Percentiles rank a stretch among this genome's conserved stretches.
Conservation (phyloP, 2,113 vertebrate genomes). For the Onychostruthus taczanowskii region DNA sequence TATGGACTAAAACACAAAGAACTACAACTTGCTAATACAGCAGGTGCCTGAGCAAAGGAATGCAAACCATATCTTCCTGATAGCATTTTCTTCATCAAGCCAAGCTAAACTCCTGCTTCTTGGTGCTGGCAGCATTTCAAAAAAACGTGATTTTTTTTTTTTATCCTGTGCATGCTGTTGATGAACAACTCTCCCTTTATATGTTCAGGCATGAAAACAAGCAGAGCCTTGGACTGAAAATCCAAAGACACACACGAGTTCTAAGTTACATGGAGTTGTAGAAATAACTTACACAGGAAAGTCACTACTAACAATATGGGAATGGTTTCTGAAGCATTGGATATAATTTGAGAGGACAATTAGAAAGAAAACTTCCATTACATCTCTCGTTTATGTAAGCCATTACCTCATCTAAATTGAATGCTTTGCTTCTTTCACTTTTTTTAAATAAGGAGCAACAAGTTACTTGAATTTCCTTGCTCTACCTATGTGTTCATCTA, state of each 20-base stretch:
- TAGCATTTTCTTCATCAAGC: not conserved
- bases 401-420: constrained; percentile 4
- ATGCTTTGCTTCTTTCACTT: not conserved
- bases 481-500: not conserved
- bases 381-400: not conserved
- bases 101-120: not conserved
- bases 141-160: not conserved
- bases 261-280: not conserved
- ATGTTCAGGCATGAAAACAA: not conserved
- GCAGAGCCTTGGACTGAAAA: not conserved
- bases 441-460: not conserved
- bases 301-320: not conserved
- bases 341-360: not conserved
- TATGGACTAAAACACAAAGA: not conserved
- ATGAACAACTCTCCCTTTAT: not conserved
- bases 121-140: not conserved
- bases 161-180: not conserved
- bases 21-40: not conserved
- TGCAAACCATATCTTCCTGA: not conserved
- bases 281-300: not conserved
- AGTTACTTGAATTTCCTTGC: not conserved
- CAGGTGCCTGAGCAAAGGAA: not conserved
- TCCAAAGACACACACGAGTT: not conserved
- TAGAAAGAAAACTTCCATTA: constrained; percentile 10
- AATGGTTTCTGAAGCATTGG: not conserved